phyloP scores from a whole-genome alignment of 2,797 vertebrate genomes.

The Enteromius radiatus region DNA sequence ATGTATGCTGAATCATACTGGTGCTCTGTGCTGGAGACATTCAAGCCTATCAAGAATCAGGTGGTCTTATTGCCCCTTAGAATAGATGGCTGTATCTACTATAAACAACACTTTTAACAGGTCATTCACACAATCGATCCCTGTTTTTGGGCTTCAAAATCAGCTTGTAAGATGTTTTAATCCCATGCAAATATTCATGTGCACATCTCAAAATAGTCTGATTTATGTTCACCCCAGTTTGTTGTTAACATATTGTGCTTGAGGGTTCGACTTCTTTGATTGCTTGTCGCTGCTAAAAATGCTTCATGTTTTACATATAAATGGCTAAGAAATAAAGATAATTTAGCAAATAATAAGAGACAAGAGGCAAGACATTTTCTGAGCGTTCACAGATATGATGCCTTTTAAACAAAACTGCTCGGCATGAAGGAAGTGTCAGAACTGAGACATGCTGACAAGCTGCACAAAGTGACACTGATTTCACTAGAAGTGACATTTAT shows the following conservation, averaged over 20 bases:
- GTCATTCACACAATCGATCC: background rate
- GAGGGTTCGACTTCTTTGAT: background rate
- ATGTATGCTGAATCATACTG: constrained; percentile 4
- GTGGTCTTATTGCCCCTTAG: background rate
- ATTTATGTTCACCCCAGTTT: constrained; percentile 17
- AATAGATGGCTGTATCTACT: background rate
- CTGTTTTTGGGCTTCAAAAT: background rate
- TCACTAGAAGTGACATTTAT: constrained; percentile 49
- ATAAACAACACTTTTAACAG: background rate
- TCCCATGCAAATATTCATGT: background rate
- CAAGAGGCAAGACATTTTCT: background rate
- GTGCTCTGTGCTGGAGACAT: background rate
- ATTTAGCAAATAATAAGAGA: background rate
- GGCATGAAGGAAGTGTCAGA: constrained; percentile 6
- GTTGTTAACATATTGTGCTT: constrained; percentile 2
- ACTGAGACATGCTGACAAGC: constrained; percentile 24
- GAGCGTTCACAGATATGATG: background rate
- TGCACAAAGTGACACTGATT: constrained; percentile 25
- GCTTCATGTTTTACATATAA: background rate
- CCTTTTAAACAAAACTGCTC: constrained; percentile 7
- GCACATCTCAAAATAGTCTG: constrained; percentile 19
- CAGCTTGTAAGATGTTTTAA: background rate
- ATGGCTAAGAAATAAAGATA: background rate
- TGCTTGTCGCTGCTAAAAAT: background rate
- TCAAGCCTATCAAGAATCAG: background rate